Conservation (phyloP, 2,797 vertebrate species). For the Lepilemur ruficaudatus region DNA sequence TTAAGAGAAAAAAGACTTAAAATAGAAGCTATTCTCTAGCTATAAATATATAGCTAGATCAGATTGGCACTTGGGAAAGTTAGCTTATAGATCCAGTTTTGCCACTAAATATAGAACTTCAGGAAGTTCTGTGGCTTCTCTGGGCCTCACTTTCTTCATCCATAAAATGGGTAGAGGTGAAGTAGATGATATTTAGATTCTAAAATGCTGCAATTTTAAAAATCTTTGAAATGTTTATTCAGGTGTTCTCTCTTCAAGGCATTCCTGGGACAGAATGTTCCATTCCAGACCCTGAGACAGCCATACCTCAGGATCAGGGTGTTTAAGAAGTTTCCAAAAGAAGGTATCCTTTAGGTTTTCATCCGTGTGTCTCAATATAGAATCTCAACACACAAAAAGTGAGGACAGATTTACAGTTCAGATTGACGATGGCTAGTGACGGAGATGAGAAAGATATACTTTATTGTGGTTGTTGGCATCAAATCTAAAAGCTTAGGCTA, state of each 20-base stretch:
- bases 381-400: conserved; percentile 16
- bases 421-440: neutral
- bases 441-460: neutral
- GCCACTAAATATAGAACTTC: neutral
- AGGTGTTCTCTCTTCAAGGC: neutral
- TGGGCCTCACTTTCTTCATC: neutral
- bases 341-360: conserved; percentile 28
- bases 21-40: neutral
- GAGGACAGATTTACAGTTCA: neutral
- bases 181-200: neutral
- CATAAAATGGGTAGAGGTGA: conserved; percentile 41
- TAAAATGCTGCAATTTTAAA: conserved; percentile 11
- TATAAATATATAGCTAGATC: neutral
- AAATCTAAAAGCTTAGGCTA: conserved; percentile 22
- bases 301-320: neutral
- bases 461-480: conserved; percentile 6
- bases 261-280: neutral
- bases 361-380: neutral
- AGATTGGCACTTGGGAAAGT: neutral
- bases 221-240: conserved; percentile 41
- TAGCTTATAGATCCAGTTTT: conserved; percentile 32
- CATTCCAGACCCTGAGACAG: conserved; percentile 2
- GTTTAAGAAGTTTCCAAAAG: conserved; percentile 12
- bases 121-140: neutral
- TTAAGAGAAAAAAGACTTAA: conserved; percentile 19